These are phyloP conservation scores for Synergus umbraculus DNA, from an alignment of 2,888 invertebrate genomes.

Conservation along the genomic window DNA sequence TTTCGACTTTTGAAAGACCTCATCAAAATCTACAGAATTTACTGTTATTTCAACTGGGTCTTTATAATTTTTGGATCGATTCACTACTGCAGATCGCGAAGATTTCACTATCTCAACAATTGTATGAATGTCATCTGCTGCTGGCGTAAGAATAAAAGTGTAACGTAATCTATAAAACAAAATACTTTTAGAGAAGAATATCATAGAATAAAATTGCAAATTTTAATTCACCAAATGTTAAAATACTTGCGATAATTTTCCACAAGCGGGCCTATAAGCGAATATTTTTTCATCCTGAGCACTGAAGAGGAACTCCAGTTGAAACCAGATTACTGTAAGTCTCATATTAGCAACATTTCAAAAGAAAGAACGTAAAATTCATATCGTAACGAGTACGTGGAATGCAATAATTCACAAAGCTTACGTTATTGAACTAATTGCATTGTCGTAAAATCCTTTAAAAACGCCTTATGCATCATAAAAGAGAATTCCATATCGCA, in stretches of 20 bases:
- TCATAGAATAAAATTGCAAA: background rate
- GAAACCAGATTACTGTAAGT: slow-evolving; percentile 42
- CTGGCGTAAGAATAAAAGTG: slow-evolving; percentile 43
- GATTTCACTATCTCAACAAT: slow-evolving; percentile 41
- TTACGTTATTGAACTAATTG: background rate
- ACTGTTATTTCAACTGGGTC: slow-evolving; percentile 40
- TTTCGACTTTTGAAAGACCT: slow-evolving; percentile 37
- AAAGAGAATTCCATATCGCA: background rate
- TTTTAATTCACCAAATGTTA: background rate
- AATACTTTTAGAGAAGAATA: slow-evolving; percentile 24
- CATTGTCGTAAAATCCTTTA: background rate
- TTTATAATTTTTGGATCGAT: slow-evolving; percentile 22
- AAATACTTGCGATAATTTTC: slow-evolving; percentile 46
- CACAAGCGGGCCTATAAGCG: background rate
- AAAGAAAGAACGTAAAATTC: slow-evolving; percentile 36
- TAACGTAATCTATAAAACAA: slow-evolving; percentile 46
- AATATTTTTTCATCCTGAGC: slow-evolving; percentile 36
- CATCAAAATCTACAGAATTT: slow-evolving; percentile 46
- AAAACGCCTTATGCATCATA: background rate
- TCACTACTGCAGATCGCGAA: slow-evolving; percentile 43
- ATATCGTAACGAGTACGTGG: slow-evolving; percentile 44
- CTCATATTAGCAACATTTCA: slow-evolving; percentile 45
- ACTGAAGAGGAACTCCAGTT: slow-evolving; percentile 41
- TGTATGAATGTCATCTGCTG: slow-evolving; percentile 38
- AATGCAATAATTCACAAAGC: slow-evolving; percentile 42